Conservation (phyloP, 2,888 invertebrate species). For the Emmelina monodactyla region DNA sequence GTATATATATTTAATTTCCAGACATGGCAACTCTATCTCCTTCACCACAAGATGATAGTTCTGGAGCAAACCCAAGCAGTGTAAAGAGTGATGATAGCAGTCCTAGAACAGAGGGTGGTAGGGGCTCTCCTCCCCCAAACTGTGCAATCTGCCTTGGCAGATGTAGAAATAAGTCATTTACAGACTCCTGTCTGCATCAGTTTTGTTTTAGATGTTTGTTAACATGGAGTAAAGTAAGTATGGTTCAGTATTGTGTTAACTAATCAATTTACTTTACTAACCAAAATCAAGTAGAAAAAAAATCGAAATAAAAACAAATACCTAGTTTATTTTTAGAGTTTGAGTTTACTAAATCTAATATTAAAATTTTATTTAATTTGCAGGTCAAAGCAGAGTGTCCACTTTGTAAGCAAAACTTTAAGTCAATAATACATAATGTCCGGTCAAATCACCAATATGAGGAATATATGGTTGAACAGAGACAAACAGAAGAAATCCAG, state of each 20-base stretch:
- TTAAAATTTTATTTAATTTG: conserved; percentile 22
- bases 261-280: not conserved
- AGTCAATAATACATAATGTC: conserved; percentile 92
- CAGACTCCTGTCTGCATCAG: conserved; percentile 91
- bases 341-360: not conserved
- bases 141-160: conserved; percentile 93
- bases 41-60: conserved; percentile 34
- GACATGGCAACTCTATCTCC: conserved; percentile 39
- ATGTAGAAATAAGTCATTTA: conserved; percentile 87
- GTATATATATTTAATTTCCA: conserved; percentile 13
- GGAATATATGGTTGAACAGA: conserved; percentile 72
- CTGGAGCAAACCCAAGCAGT: conserved; percentile 48
- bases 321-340: not conserved
- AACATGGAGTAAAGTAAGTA: conserved; percentile 87
- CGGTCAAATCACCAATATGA: conserved; percentile 88
- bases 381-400: conserved; percentile 94
- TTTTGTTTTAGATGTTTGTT: conserved; percentile 93
- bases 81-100: conserved; percentile 58
- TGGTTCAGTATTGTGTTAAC: not conserved
- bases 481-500: conserved; percentile 27
- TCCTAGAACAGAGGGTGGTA: conserved; percentile 37
- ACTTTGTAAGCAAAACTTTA: conserved; percentile 90
- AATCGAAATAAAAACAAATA: not conserved
- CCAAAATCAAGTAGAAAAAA: not conserved
- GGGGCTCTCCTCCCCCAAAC: conserved; percentile 79